Evolutionary conservation across 2,797 vertebrate species (phyloP).

Genomic region (Podarcis lilfordi): DNA sequence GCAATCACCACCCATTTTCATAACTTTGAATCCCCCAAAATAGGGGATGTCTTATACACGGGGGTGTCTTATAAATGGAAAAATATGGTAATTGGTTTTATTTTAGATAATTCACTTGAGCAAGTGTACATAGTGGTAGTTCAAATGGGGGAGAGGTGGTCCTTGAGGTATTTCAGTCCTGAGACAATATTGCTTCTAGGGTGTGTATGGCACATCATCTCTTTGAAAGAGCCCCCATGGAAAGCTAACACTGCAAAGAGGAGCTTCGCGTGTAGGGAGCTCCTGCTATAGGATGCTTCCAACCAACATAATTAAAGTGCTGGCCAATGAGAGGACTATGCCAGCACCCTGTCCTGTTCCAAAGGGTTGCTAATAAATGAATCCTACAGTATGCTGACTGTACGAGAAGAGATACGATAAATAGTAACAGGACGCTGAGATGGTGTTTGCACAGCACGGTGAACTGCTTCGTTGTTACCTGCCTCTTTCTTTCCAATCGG

Average conservation of each 20-base stretch:
- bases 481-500: slow-evolving; percentile 45
- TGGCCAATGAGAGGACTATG: not conserved
- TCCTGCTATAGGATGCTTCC: not conserved
- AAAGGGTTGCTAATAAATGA: not conserved
- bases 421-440: not conserved
- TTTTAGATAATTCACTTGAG: too few species aligned
- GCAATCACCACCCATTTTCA: too few species aligned
- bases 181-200: not conserved
- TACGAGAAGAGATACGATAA: not conserved
- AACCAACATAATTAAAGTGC: not conserved
- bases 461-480: not conserved
- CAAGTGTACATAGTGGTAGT: too few species aligned
- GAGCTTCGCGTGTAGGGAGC: not conserved
- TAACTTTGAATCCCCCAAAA: too few species aligned
- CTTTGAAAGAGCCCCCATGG: not conserved
- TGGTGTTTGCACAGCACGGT: not conserved
- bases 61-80: too few species aligned
- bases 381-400: not conserved
- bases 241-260: not conserved
- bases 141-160: too few species aligned
- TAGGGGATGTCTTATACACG: too few species aligned
- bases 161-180: too few species aligned
- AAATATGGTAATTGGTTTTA: too few species aligned
- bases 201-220: not conserved
- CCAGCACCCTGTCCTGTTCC: not conserved